These are phyloP conservation scores for Dryoscopus gambensis DNA, from an alignment of 2,113 vertebrate species.

Conservation along the genomic window DNA sequence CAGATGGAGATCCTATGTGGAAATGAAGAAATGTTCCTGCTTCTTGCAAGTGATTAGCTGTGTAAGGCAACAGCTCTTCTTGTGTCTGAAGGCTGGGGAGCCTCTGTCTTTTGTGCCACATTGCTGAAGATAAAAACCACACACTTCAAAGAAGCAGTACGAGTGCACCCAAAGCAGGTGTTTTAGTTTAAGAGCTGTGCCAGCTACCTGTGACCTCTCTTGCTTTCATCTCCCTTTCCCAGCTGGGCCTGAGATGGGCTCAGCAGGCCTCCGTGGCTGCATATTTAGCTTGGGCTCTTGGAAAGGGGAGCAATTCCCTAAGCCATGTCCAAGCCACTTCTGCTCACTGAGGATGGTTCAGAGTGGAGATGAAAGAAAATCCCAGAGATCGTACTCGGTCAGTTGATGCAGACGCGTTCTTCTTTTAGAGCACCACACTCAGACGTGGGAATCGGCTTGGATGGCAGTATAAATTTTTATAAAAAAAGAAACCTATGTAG, in stretches of 20 bases:
- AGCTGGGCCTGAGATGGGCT: background rate
- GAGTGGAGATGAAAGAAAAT: background rate
- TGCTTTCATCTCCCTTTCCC: background rate
- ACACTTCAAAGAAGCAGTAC: background rate
- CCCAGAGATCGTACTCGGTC: background rate
- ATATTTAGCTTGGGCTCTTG: background rate
- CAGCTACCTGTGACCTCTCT: background rate
- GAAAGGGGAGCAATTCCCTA: background rate
- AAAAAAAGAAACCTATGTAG: slow-evolving; percentile 46
- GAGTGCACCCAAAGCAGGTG: background rate
- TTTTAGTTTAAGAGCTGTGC: background rate
- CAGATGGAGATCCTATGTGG: background rate
- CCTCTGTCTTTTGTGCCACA: background rate
- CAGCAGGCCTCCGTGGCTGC: background rate
- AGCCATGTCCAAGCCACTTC: background rate
- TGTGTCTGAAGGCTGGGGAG: background rate
- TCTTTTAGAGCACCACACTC: background rate
- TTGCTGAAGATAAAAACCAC: background rate
- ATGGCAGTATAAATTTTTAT: background rate
- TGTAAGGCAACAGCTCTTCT: background rate
- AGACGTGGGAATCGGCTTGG: background rate
- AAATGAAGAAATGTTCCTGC: background rate
- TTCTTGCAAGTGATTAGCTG: background rate
- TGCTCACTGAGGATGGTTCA: background rate
- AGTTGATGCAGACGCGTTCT: background rate